These are phyloP conservation scores for Trichomalopsis sarcophagae DNA, from an alignment of 1,140 invertebrate genomes.

Conservation along the genomic window DNA sequence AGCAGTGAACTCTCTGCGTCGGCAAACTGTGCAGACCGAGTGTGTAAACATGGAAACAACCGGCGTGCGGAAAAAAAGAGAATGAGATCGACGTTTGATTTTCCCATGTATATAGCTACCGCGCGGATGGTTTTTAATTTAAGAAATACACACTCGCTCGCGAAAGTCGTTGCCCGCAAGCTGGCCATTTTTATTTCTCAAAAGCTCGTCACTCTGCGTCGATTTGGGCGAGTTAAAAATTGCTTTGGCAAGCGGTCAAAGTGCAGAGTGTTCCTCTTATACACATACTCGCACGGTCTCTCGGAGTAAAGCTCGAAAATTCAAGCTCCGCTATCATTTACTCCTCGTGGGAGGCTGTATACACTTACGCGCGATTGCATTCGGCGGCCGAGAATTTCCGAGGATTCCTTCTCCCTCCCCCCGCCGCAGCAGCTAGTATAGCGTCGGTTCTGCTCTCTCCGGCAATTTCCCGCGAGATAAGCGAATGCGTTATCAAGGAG, in stretches of 20 bases:
- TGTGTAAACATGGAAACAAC: no score
- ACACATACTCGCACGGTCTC: neutral
- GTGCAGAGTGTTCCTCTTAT: neutral
- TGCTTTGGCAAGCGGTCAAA: conserved; percentile 26
- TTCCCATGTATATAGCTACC: no score
- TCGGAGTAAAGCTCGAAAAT: neutral
- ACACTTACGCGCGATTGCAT: conserved; percentile 14
- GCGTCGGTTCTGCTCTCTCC: conserved; percentile 2
- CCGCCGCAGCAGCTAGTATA: neutral
- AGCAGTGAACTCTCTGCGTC: no score
- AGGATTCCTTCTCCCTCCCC: neutral
- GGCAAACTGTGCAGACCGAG: no score
- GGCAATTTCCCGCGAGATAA: conserved; percentile 39
- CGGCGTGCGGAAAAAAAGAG: no score
- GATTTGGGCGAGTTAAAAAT: conserved; percentile 10
- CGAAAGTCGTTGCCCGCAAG: no score
- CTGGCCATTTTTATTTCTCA: no score
- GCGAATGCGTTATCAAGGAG: neutral
- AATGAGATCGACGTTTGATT: no score
- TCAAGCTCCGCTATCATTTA: conserved; percentile 25
- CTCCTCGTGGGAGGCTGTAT: conserved; percentile 14
- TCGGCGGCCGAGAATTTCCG: conserved; percentile 9
- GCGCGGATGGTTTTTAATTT: no score
- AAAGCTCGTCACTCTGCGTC: neutral
- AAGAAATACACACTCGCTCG: no score